Evolutionary conservation across 2,888 invertebrate species (phyloP).

Genomic region (Nemurella pictetii): DNA sequence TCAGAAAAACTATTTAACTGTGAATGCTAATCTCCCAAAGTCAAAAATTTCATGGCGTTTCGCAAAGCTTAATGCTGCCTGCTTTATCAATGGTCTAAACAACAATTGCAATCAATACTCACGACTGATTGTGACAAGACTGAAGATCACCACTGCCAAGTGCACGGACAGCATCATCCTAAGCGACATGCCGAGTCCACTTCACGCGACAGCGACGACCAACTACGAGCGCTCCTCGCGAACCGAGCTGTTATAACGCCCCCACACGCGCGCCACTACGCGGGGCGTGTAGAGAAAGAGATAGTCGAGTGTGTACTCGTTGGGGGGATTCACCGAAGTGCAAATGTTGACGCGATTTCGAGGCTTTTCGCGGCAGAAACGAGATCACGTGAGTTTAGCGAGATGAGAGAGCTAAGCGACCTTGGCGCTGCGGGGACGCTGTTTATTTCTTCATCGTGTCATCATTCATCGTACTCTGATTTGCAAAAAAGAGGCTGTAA

Average conservation of each 20-base stretch:
- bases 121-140: background rate
- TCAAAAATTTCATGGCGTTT: no score
- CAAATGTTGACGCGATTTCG: background rate
- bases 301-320: background rate
- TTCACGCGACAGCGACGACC: background rate
- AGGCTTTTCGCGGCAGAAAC: background rate
- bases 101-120: background rate
- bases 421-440: background rate
- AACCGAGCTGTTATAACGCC: background rate
- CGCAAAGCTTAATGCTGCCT: no score
- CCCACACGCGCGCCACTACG: background rate
- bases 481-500: background rate
- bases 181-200: background rate
- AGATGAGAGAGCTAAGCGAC: no score
- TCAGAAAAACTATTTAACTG: no score
- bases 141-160: background rate
- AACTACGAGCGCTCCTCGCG: background rate
- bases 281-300: no score
- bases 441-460: background rate
- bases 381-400: background rate
- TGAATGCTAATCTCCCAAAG: no score
- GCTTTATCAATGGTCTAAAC: background rate
- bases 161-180: background rate
- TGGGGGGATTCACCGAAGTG: background rate
- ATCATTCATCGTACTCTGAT: no score